phyloP scores from a whole-genome alignment of 1,140 invertebrate species.

The Drosophila lacertosa region DNA sequence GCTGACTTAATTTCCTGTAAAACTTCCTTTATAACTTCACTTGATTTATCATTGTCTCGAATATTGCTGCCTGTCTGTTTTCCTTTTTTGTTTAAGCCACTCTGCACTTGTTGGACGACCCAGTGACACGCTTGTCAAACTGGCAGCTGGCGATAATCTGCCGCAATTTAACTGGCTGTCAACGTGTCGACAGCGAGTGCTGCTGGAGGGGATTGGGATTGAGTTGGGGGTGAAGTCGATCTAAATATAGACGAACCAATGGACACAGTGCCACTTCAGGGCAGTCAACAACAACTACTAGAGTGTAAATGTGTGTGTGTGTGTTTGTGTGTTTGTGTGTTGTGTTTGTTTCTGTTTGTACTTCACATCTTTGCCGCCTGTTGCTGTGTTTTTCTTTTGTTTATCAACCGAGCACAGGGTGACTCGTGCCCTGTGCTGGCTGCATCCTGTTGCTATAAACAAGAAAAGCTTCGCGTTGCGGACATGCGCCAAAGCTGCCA shows the following conservation, averaged over 20 bases:
- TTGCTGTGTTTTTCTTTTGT: conserved; percentile 46
- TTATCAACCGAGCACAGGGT: conserved; percentile 44
- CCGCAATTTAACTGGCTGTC: conserved; percentile 42
- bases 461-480: conserved; percentile 34
- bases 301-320: neutral
- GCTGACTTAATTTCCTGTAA: neutral
- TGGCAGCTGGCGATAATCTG: conserved; percentile 46
- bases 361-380: conserved; percentile 37
- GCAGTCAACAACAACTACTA: neutral
- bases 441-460: conserved; percentile 56
- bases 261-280: conserved; percentile 18
- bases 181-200: conserved; percentile 35
- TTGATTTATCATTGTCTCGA: no score
- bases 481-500: conserved; percentile 65
- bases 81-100: neutral
- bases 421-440: conserved; percentile 20
- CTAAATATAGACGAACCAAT: conserved; percentile 49
- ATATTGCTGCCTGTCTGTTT: neutral
- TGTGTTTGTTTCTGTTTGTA: conserved; percentile 1
- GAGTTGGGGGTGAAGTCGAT: neutral
- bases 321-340: neutral
- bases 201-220: no score
- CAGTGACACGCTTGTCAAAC: conserved; percentile 55
- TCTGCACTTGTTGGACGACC: conserved; percentile 11
- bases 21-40: no score